Conservation (phyloP, 2,888 invertebrate species). For the Desoria tigrina region DNA sequence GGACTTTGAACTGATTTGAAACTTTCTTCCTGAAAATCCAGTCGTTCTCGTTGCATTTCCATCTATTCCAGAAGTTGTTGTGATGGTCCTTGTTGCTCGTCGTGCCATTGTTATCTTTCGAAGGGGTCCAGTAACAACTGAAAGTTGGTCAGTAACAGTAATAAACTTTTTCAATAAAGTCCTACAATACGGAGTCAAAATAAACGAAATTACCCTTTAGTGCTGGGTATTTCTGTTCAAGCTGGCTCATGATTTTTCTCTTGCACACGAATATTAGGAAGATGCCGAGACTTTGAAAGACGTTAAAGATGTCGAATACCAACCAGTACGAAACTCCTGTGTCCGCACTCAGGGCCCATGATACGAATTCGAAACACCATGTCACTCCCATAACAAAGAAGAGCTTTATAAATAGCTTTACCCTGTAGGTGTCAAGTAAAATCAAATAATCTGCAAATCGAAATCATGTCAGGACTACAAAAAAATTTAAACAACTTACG, state of each 20-base stretch:
- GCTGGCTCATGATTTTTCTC: slow-evolving; percentile 44
- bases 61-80: background rate
- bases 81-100: slow-evolving; percentile 8
- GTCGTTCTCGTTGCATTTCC: slow-evolving; percentile 10
- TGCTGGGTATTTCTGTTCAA: slow-evolving; percentile 46
- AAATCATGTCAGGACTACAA: background rate
- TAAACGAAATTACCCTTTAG: slow-evolving; percentile 44
- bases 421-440: slow-evolving; percentile 34
- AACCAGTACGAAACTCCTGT: slow-evolving; percentile 38
- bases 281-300: slow-evolving; percentile 46
- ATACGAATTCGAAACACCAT: slow-evolving; percentile 47
- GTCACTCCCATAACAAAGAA: slow-evolving; percentile 50
- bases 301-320: slow-evolving; percentile 43
- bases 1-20: background rate
- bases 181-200: too few relatives aligned
- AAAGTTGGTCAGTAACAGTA: slow-evolving; percentile 7
- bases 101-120: background rate
- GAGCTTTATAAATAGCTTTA: slow-evolving; percentile 48
- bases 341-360: slow-evolving; percentile 25
- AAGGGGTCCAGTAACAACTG: slow-evolving; percentile 16
- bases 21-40: slow-evolving; percentile 10
- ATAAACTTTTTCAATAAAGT: background rate
- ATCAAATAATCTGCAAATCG: too few relatives aligned
- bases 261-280: slow-evolving; percentile 53
- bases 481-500: slow-evolving; percentile 11